Base-by-base conservation (phyloP, 2,113 vertebrate genomes). In the Pungitius pungitius region DNA sequence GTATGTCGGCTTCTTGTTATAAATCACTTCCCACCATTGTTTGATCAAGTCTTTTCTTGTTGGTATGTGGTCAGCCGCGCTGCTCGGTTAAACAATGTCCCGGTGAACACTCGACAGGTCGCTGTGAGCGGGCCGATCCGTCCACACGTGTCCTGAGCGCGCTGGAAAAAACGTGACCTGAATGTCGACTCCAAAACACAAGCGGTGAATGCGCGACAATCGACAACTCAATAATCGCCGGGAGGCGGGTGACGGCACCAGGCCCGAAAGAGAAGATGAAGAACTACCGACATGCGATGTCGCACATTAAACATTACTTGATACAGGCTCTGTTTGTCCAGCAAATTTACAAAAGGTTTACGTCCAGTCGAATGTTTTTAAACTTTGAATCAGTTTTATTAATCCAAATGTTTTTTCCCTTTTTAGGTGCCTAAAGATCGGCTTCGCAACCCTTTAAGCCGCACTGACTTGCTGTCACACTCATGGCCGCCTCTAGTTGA, bases 401-500 rank as follows among this genome's bases (percentile, higher is more conserved):
- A 15, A 55, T 52, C 7, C 3, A 26, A 77, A 72, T 67, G 35
- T 57, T 27, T 22, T 35, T 14, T 39, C 4, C 20, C 26, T 43
- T 68, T 81, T 40, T 51, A 92, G 92, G 85, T 82, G 69, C 83
- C 73, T 92, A 73, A 89, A 56, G 61, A 40, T 58, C 27, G 45
- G 12, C 77, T 26, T 26, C 47, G 10, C 42, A 43, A 1, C 62
- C 40, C 76, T 81, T 77, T 62, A 35, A 64, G 81, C 85, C 37
- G 68, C 74, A 58, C 73, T 79, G 87, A 87, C 74, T 84, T 85
- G 55, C 69, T 3, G 52, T 69, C 59, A 64, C 76, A 89, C 95
- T 87, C 83, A 93, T 95, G 95, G 93, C 88, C 81, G 77, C 81
- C 65, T 87, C 78, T 87, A 92, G 90, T 88, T 91, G 91, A 93